These are phyloP conservation scores for Coelogynopora nodosa DNA, from an alignment of 2,888 invertebrate genomes.

Conservation along the genomic window DNA sequence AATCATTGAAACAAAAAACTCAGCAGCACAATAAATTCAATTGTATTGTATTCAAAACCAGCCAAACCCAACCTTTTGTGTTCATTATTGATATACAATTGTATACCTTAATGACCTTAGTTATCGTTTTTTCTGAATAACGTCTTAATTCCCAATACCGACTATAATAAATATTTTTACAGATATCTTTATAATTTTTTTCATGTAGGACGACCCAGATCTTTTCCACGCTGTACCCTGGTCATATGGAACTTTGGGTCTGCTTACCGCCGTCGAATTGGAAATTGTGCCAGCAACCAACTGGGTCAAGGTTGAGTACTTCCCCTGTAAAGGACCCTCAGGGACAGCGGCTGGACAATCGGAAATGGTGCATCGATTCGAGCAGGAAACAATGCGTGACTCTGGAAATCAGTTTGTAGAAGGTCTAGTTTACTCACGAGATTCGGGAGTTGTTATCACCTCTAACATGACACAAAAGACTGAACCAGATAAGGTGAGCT, in stretches of 20 bases:
- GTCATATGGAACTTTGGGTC: conserved; percentile 80
- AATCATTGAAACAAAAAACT: no score
- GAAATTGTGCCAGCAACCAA: conserved; percentile 72
- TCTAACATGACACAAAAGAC: conserved; percentile 70
- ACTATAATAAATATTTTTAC: no score
- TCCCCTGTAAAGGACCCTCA: conserved; percentile 3
- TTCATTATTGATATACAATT: no score
- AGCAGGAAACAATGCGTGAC: conserved; percentile 64
- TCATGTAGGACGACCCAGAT: conserved; percentile 68
- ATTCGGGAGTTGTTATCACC: conserved; percentile 73
- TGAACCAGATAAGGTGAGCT: conserved; percentile 63
- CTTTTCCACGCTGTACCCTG: conserved; percentile 76
- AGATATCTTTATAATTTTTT: no score
- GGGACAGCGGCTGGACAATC: background rate
- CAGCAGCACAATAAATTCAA: no score
- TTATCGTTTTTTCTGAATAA: no score
- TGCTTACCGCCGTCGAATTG: conserved; percentile 71
- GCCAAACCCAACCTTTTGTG: no score
- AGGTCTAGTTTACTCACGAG: conserved; percentile 68
- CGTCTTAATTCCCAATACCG: no score
- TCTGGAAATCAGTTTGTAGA: conserved; percentile 72
- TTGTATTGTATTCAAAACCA: no score
- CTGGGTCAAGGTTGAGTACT: conserved; percentile 62
- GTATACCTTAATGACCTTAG: no score
- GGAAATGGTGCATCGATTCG: conserved; percentile 61